Conservation (phyloP, 1,140 invertebrate species). For the Tetranychus urticae region DNA sequence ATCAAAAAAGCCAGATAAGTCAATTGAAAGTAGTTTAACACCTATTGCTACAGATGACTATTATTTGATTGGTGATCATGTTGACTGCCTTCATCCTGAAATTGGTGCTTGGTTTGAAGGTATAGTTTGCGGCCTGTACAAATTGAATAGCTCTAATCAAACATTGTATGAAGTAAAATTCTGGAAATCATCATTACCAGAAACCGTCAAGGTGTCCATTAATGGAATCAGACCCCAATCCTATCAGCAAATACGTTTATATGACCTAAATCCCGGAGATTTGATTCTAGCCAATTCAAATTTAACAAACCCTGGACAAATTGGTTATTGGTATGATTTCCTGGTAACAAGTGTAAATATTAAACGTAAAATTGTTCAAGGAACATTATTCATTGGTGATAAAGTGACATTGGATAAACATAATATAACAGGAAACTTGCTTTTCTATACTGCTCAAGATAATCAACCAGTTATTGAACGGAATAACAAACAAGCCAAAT, state of each 20-base stretch:
- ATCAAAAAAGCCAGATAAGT: constrained; percentile 6
- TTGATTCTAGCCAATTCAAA: constrained; percentile 52
- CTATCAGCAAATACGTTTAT: constrained; percentile 26
- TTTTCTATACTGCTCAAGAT: not conserved
- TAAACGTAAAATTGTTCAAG: constrained; percentile 18
- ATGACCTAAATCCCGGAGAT: constrained; percentile 32
- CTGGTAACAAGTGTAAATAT: constrained; percentile 23
- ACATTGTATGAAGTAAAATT: not conserved
- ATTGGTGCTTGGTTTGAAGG: constrained; percentile 27
- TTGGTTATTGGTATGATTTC: constrained; percentile 49
- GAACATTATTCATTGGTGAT: constrained; percentile 20
- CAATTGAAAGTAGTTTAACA: constrained; percentile 8
- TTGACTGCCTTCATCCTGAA: constrained; percentile 35
- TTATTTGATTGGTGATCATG: constrained; percentile 33
- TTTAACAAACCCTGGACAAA: constrained; percentile 30
- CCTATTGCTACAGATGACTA: constrained; percentile 8
- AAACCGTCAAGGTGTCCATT: not conserved
- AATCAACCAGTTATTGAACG: not conserved
- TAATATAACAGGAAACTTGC: constrained; percentile 25
- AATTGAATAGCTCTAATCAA: not conserved
- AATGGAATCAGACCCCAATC: constrained; percentile 37
- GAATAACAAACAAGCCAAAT: not conserved
- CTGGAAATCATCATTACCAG: constrained; percentile 1
- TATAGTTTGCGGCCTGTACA: constrained; percentile 20
- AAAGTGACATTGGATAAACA: constrained; percentile 17